Evolutionary conservation across 2,113 vertebrate genomes (phyloP), one percentile per base, ranked within the genome.

Genomic region (Sander lucioperca): DNA sequence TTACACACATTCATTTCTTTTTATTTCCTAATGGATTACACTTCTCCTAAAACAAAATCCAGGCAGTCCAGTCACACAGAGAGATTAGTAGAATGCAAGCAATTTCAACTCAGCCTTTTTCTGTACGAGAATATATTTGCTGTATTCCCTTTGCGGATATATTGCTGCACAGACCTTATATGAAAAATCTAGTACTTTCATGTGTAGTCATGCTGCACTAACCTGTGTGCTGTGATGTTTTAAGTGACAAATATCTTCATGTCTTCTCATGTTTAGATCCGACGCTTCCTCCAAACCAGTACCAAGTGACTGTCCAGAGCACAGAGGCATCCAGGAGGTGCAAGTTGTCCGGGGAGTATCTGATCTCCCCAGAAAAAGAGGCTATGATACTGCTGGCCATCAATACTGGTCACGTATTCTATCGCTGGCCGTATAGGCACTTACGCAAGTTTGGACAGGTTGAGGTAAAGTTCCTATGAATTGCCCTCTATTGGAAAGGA

Each of bases 381-480:
- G 86, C 88, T 58, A 74, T 97, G 78, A 83, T 33, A 0, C 91
- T 99, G 82, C 93, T 94, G 27, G 94, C 94, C n/a, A 61, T 74
- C 0, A 73, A 90, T 6, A 89, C 93, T 3, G 83, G 43, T 1
- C 87, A 94, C 47, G 6, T 83, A 2, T 73, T 97, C 85, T 95
- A 95, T 64, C 62, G 65, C 77, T 99, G 97, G 97, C 97, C 97
- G 2, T 99, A 98, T 75, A 73, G 50, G 16, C 93, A 96, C 64
- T 88, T 98, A 30, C 95, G 97, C 39, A 96, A 96, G 86, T 98
- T 96, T 21, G 96, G 97, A 75, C 95, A 95, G 8, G 92, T 97
- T 76, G 96, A 97, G 96, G 97, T 98, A 93, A 85, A 66, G 27
- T 12, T 21, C 27, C 61, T 23, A 6, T 61, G 5, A 39, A 30